Base-by-base conservation (phyloP, 2,797 vertebrate species). In the Macrochelys suwanniensis region DNA sequence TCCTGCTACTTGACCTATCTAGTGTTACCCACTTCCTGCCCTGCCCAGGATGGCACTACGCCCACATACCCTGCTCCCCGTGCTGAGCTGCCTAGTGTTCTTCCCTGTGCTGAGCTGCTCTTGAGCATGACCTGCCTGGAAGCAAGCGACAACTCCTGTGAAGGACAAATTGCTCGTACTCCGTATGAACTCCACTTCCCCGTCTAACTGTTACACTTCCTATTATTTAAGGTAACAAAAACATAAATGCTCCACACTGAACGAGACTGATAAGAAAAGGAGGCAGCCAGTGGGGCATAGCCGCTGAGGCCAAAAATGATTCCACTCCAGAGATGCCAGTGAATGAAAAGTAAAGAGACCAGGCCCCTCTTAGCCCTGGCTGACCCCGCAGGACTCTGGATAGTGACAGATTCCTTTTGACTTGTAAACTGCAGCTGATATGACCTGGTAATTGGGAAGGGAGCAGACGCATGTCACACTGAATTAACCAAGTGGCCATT, bases 381-480 rank as follows among this genome's bases (percentile, higher is more conserved):
- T 93, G 81, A 81, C 42, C 88, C 77, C 51, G 31, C 16, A 51
- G 85, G 82, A 90, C 68, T 61, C 82, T 79, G n/a, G 37, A 77
- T n/a, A 42, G 31, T 87, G 81, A 85, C 31, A 92, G 50, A 50
- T 47, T 92, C 42, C 51, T 94, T 31, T 89, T 88, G 77, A 76
- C 56, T 95, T 84, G 90, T 89, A 74, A 79, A 56, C 50, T 89
- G 89, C 59, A 89, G 87, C 50, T 42, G 92, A 65, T 80, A 65
- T 89, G 92, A 87, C 93, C 92, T 37, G 85, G 78, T 95, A 97
- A 97, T 88, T 91, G 56, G 17, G 33, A 96, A 92, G 50, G 37
- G 26, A 96, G 59, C 6, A 86, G 93, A 93, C 49, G 91, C n/a
- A 53, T 26, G 65, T 93, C 95, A 94, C 82, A 74, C 23, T 57